Evolutionary conservation across 92 coral and sea anemone genomes (phyloP).

Genomic region (Bergia puertoricense): DNA sequence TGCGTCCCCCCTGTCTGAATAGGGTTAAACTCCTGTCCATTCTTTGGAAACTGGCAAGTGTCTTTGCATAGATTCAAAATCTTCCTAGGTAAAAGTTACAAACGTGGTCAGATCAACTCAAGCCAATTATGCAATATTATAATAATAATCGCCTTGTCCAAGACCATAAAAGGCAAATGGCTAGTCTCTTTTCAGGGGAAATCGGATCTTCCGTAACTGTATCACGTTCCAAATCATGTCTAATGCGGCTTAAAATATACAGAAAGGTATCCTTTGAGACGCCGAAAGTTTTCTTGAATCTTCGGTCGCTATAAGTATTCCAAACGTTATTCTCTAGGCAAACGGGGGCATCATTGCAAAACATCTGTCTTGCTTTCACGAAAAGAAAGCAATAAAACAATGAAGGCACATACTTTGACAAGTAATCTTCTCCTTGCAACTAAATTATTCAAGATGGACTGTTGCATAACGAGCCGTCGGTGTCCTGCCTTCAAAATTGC

Average conservation of each 20-base stretch:
- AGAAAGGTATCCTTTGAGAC: slow-evolving; percentile 48
- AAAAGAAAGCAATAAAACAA: slow-evolving; percentile 6
- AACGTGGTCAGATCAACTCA: slow-evolving; percentile 57
- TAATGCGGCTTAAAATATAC: slow-evolving; percentile 45
- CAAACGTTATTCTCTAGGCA: slow-evolving; percentile 53
- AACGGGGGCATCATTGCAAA: slow-evolving; percentile 42
- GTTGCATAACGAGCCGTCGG: slow-evolving; percentile 20
- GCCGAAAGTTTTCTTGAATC: slow-evolving; percentile 55
- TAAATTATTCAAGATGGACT: slow-evolving; percentile 31
- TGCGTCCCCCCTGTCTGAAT: too few species aligned
- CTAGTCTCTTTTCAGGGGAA: slow-evolving; percentile 50
- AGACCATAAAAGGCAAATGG: slow-evolving; percentile 55
- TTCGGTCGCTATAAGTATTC: slow-evolving; percentile 43
- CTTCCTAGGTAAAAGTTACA: slow-evolving; percentile 39
- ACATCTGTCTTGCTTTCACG: background rate
- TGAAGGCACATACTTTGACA: slow-evolving; percentile 21
- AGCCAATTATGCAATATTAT: slow-evolving; percentile 56
- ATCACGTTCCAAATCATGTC: slow-evolving; percentile 44
- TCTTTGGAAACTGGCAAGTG: slow-evolving; percentile 43
- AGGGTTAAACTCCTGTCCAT: slow-evolving; percentile 30
- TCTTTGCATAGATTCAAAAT: slow-evolving; percentile 50
- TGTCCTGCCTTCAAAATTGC: slow-evolving; percentile 28
- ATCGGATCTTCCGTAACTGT: slow-evolving; percentile 53
- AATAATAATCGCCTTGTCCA: slow-evolving; percentile 59
- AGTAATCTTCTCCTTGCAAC: slow-evolving; percentile 40